A percentile compares a stretch with the other conserved stretches of the same genome.
phyloP scores from a whole-genome alignment of 2,888 invertebrate genomes.

The Steinernema carpocapsae region DNA sequence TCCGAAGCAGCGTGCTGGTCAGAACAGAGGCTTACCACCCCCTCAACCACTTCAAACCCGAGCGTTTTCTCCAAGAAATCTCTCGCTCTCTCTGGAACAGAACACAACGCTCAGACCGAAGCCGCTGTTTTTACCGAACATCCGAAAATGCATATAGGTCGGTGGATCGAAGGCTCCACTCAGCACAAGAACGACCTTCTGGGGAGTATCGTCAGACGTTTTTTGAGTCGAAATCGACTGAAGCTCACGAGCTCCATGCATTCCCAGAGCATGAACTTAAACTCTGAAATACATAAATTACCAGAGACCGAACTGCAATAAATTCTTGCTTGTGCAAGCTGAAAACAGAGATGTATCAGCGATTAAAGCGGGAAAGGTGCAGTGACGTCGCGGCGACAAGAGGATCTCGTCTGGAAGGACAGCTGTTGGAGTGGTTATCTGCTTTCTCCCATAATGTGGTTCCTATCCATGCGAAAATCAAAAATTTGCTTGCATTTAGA shows the following conservation, averaged over 20 bases:
- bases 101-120: not conserved
- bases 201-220: not conserved
- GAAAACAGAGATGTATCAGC: not conserved
- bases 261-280: slow-evolving; percentile 23
- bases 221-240: slow-evolving; percentile 20
- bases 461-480: not conserved
- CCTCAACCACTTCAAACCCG: slow-evolving; percentile 34
- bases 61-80: slow-evolving; percentile 36
- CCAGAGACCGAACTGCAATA: not conserved
- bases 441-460: slow-evolving; percentile 13
- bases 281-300: slow-evolving; percentile 12
- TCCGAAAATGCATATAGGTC: slow-evolving; percentile 37
- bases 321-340: not conserved
- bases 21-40: slow-evolving; percentile 33
- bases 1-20: slow-evolving; percentile 8
- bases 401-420: slow-evolving; percentile 30
- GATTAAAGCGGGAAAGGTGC: slow-evolving; percentile 31
- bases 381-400: slow-evolving; percentile 32
- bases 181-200: slow-evolving; percentile 23
- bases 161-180: slow-evolving; percentile 40
- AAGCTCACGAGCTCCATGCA: slow-evolving; percentile 14
- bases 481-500: no score
- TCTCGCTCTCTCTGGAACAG: slow-evolving; percentile 36
- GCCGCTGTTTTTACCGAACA: slow-evolving; percentile 32
- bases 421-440: slow-evolving; percentile 17